A percentile compares a stretch with the other conserved stretches of the same genome.
These are phyloP conservation scores for Etheostoma cragini DNA, from an alignment of 2,113 vertebrate species.

Conservation along the genomic window DNA sequence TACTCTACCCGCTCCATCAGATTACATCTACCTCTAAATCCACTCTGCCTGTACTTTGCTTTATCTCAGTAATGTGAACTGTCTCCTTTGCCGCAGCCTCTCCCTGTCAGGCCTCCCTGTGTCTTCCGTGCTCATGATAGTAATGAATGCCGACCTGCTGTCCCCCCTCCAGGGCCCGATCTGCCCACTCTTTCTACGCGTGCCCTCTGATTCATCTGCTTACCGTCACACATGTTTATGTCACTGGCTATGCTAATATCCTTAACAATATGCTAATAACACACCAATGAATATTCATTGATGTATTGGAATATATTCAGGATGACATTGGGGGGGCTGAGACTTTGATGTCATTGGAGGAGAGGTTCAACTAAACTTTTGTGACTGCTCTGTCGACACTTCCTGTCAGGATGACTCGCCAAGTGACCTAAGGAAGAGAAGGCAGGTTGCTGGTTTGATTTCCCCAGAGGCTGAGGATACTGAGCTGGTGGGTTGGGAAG, in stretches of 20 bases:
- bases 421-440: neutral
- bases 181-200: constrained; percentile 23
- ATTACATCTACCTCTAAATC: neutral
- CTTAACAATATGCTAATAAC: constrained; percentile 57
- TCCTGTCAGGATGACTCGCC: constrained; percentile 16
- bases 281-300: constrained; percentile 56
- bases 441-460: constrained; percentile 10
- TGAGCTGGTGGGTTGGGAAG: neutral
- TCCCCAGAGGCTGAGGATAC: neutral
- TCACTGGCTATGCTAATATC: constrained; percentile 64
- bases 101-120: constrained; percentile 18
- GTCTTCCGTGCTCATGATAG: constrained; percentile 6
- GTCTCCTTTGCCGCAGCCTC: constrained; percentile 27
- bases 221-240: constrained; percentile 44
- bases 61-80: neutral
- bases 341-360: constrained; percentile 33
- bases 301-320: constrained; percentile 4
- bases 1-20: neutral
- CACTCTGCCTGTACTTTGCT: neutral
- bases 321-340: constrained; percentile 50
- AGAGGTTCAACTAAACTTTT: constrained; percentile 41
- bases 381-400: constrained; percentile 13
- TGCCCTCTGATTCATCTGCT: constrained; percentile 66
- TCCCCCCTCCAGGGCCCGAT: constrained; percentile 25
- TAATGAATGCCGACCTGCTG: constrained; percentile 60